Conservation (phyloP, 2,797 vertebrate genomes). For the Acipenser transmontanus region DNA sequence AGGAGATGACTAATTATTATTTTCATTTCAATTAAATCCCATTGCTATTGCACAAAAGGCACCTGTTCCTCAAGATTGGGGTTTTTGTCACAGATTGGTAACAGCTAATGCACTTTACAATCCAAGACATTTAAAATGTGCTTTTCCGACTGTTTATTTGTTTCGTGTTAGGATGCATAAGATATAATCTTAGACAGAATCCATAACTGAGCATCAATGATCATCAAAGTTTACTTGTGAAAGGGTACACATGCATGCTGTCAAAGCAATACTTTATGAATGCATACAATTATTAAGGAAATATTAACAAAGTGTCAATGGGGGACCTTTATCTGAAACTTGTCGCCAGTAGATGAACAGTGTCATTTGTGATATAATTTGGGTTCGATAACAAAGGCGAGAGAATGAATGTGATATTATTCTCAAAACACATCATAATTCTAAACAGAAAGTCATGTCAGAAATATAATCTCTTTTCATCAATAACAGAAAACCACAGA, state of each 20-base stretch:
- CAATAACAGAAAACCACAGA: conserved; percentile 16
- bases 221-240: neutral
- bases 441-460: conserved; percentile 3
- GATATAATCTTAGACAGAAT: conserved; percentile 18
- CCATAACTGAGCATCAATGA: conserved; percentile 18
- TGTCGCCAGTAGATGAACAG: conserved; percentile 21
- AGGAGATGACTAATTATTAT: too few relatives aligned
- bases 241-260: conserved; percentile 14
- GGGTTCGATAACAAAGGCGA: conserved; percentile 7
- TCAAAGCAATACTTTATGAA: conserved; percentile 19
- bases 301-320: conserved; percentile 18
- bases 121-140: too few relatives aligned
- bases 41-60: too few relatives aligned
- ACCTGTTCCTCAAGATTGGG: too few relatives aligned
- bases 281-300: conserved; percentile 21
- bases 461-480: neutral
- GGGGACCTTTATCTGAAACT: conserved; percentile 21
- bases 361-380: conserved; percentile 14
- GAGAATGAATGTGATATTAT: conserved; percentile 6
- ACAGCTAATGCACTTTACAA: too few relatives aligned
- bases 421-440: conserved; percentile 2
- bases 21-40: too few relatives aligned
- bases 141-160: too few relatives aligned
- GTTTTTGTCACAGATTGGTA: too few relatives aligned
- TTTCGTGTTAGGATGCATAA: neutral